A percentile compares a stretch with the other conserved stretches of the same genome.
phyloP scores from a whole-genome alignment of 2,797 vertebrate genomes.

The Chlorospingus flavigularis region DNA sequence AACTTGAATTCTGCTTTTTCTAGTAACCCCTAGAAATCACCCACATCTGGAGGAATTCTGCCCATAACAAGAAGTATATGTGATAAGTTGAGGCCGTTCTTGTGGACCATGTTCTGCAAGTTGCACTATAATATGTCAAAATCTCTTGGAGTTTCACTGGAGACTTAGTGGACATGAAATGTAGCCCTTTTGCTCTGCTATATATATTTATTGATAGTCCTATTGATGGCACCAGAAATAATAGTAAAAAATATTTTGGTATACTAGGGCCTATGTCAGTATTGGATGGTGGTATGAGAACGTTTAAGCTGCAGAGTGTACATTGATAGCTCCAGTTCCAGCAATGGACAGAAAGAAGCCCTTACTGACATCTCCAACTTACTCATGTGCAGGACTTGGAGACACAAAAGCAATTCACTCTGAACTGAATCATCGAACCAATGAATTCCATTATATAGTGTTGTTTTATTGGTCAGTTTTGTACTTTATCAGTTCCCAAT shows the following conservation, averaged over 20 bases:
- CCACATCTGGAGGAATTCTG: neutral
- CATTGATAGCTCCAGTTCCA: neutral
- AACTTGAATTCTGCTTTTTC: neutral
- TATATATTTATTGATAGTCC: neutral
- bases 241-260: neutral
- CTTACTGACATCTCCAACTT: neutral
- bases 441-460: neutral
- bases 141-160: neutral
- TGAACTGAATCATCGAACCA: neutral
- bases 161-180: neutral
- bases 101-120: neutral
- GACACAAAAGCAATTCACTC: neutral
- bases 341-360: neutral
- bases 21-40: neutral
- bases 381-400: neutral
- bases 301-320: neutral
- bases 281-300: neutral
- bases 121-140: neutral
- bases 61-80: neutral
- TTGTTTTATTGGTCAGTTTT: neutral
- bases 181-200: neutral
- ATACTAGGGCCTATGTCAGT: neutral
- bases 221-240: neutral
- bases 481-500: neutral
- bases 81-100: neutral